Evolutionary conservation across 2,797 vertebrate genomes (phyloP), one percentile per base, ranked within the genome.

Genomic region (Lepus oiostolus): DNA sequence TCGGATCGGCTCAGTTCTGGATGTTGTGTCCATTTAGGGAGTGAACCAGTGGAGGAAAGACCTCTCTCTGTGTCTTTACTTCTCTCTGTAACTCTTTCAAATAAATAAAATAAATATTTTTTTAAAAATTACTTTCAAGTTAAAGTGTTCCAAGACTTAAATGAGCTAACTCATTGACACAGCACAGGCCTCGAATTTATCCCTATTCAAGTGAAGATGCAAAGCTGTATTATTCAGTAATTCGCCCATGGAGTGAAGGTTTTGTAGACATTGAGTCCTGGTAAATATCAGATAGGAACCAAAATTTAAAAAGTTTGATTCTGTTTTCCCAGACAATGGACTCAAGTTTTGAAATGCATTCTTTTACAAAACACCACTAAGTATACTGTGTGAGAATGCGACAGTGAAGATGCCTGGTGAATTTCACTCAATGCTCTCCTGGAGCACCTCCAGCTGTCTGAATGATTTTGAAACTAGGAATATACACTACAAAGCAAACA

Each of bases 381-480:
- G 63, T 32, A 77, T 83, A 65, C 32, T 28, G 68, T 30, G 12
- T 47, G 79, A 38, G 24, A 30, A 68, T 24, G 28, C 16, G 12
- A 62, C 38, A 10, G 10, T 19, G n/a, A 67, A 62, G 52, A 63
- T 5, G 28, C 6, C 75, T 38, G 30, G 1, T 16, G 21, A 70
- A 76, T 35, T 63, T 71, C 82, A 62, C 47, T 82, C 42, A 11
- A 9, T 26, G 19, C 8, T 30, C 5, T 81, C 9, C 42, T 30
- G 67, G 63, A 47, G 4, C 47, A n/a, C 54, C 30, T 60, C 80
- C 67, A 88, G 47, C 13, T 54, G 5, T 72, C 72, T 13, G 22
- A 88, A 68, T 85, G 67, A 9, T 74, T 72, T 80, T 82, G 75
- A 90, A 93, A 77, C 16, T 42, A 75, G 50, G 32, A 63, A 58